Evolutionary conservation across 2,113 vertebrate species (phyloP).

Genomic region (Pipa parva): DNA sequence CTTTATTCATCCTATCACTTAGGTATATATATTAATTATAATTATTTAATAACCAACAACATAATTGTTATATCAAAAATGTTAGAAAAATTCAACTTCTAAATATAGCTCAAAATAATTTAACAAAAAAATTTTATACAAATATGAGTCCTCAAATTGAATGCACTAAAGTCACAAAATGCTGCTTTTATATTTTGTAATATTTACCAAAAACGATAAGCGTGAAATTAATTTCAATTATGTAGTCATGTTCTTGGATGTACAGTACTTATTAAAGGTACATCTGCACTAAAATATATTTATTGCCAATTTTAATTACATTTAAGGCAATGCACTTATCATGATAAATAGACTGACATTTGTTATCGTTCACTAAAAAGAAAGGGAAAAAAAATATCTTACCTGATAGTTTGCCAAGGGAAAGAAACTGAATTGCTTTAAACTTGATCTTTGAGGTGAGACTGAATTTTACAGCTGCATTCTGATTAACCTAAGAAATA

Average conservation of each 20-base stretch:
- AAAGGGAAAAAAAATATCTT: constrained; percentile 49
- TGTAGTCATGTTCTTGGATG: constrained; percentile 40
- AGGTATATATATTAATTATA: no score
- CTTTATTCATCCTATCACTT: no score
- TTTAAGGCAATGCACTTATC: constrained; percentile 31
- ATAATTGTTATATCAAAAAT: not conserved
- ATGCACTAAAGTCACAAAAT: not conserved
- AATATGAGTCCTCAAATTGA: not conserved
- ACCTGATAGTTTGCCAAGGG: constrained; percentile 80
- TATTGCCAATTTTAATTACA: constrained; percentile 47
- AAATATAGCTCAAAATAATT: not conserved
- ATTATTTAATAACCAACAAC: no score
- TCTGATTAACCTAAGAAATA: constrained; percentile 72
- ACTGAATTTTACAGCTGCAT: constrained; percentile 68
- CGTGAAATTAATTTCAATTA: constrained; percentile 41
- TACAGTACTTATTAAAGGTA: constrained; percentile 32
- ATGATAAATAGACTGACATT: constrained; percentile 1
- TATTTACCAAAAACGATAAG: constrained; percentile 40
- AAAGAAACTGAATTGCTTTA: constrained; percentile 72
- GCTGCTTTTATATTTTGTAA: no score
- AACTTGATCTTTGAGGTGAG: constrained; percentile 79
- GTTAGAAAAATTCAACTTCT: not conserved
- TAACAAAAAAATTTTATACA: not conserved
- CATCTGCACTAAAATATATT: constrained; percentile 41
- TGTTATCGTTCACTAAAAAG: constrained; percentile 24